Base-by-base conservation (phyloP, 2,797 vertebrate species). In the Vireo griseus region DNA sequence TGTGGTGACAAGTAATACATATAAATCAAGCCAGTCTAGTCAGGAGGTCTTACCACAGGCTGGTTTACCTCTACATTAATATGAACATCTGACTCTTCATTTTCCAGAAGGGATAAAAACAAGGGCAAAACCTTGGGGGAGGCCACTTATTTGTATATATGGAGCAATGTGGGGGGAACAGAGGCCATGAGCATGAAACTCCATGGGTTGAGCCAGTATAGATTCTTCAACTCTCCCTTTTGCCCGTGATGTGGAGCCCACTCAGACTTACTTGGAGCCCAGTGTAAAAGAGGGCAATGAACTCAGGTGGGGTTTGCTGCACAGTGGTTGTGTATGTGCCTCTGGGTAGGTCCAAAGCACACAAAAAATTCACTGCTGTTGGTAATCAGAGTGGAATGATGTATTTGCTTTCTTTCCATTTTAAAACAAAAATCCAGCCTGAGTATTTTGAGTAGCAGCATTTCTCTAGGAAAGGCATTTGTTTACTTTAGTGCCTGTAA, bases 381-480 rank as follows among this genome's bases (percentile, higher is more conserved):
- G 19, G 29, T 58, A 77, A 77, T 54, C 44, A 26, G 29, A 80
- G 31, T 40, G 74, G 52, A 95, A 82, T 58, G n/a, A 71, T 57
- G 13, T 20, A n/a, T 87, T 87, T 85, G n/a, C 35, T 63, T 90
- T 51, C 57, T 78, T 94, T 73, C 35, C 6, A 81, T 86, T 74
- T 75, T 24, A 72, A 89, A 79, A 42, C 42, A 85, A 55, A 77
- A 86, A 74, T 72, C 29, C 33, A 78, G 29, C 22, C 21, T 12
- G 42, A 58, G 10, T 22, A 25, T 78, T 93, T 90, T 94, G 73
- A 92, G 66, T 31, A 84, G 54, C 26, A 94, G 8, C 48, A 59
- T 91, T 94, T 94, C 66, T 91, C 87, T 90, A 94, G 66, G 62
- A 96, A 92, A 90, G 44, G 62, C 67, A 63, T 91, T 92, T 95